phyloP scores from a whole-genome alignment of 2,888 invertebrate species.

The Drosophila mimetica region DNA sequence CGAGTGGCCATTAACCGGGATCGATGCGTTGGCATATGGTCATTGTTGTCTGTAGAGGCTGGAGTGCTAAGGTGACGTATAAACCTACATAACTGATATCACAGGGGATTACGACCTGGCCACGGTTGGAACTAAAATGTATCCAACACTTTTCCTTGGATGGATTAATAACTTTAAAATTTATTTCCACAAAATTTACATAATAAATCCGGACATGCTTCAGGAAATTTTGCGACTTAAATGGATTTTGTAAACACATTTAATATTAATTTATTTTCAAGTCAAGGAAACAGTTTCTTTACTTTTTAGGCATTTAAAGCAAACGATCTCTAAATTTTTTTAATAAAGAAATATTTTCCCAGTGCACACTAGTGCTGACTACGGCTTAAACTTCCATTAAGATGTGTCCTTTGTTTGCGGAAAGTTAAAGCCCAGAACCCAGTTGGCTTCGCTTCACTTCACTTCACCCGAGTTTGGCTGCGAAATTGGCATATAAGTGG shows the following conservation, averaged over 20 bases:
- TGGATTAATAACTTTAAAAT: too few relatives aligned
- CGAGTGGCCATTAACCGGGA: constrained; percentile 31
- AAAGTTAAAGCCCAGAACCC: constrained; percentile 34
- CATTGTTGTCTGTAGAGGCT: constrained; percentile 14
- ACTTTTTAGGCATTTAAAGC: too few relatives aligned
- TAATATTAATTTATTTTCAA: too few relatives aligned
- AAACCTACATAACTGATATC: neutral
- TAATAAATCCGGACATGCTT: too few relatives aligned
- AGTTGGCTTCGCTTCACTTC: constrained; percentile 34
- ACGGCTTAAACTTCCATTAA: constrained; percentile 26
- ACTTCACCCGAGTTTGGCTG: constrained; percentile 44
- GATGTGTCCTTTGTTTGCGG: constrained; percentile 20
- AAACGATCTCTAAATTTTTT: too few relatives aligned
- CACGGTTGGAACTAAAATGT: too few relatives aligned
- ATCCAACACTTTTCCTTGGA: too few relatives aligned
- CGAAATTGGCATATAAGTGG: constrained; percentile 58
- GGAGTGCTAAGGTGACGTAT: neutral
- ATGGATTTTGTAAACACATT: too few relatives aligned
- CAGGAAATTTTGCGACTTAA: too few relatives aligned
- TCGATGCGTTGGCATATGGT: constrained; percentile 54
- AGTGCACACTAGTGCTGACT: neutral
- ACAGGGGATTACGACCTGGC: neutral
- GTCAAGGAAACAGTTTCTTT: too few relatives aligned
- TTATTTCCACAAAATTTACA: too few relatives aligned
- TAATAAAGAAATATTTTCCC: neutral